These are phyloP conservation scores for Phytoseiulus persimilis DNA, from an alignment of 2,888 invertebrate species.

Conservation along the genomic window DNA sequence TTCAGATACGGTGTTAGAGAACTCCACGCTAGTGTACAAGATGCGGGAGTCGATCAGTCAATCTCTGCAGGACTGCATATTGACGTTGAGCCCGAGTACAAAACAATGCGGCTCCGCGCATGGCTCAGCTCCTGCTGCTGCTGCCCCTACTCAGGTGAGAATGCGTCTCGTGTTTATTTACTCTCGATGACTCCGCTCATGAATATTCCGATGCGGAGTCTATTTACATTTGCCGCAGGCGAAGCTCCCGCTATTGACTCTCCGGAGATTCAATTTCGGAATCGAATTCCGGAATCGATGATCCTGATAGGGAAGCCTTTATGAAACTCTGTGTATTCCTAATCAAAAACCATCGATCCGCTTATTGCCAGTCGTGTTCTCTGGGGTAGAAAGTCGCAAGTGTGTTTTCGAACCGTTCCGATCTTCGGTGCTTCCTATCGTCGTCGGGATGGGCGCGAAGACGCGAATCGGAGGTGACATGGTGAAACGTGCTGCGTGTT, in stretches of 20 bases:
- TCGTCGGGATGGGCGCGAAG: not conserved
- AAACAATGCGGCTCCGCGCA: constrained; percentile 29
- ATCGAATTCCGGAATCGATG: too few relatives aligned
- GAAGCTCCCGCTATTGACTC: too few relatives aligned
- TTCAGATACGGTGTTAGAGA: constrained; percentile 32
- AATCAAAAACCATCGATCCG: too few relatives aligned
- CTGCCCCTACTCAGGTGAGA: constrained; percentile 27
- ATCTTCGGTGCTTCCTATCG: not conserved
- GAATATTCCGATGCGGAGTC: not conserved
- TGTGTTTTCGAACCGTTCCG: not conserved
- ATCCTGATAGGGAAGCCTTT: too few relatives aligned
- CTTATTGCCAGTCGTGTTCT: too few relatives aligned
- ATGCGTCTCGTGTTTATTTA: not conserved
- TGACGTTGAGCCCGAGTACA: constrained; percentile 14
- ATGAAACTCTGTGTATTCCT: too few relatives aligned
- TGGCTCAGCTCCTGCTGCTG: constrained; percentile 20
- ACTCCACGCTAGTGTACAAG: constrained; percentile 9
- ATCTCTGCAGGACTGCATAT: constrained; percentile 35
- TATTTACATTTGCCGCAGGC: too few relatives aligned
- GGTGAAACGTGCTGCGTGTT: not conserved
- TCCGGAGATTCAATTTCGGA: too few relatives aligned
- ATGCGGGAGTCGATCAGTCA: constrained; percentile 29
- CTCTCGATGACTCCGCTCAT: not conserved
- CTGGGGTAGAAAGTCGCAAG: too few relatives aligned
- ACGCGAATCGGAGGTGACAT: not conserved